phyloP scores from a whole-genome alignment of 2,113 vertebrate species.

The Turnix velox region DNA sequence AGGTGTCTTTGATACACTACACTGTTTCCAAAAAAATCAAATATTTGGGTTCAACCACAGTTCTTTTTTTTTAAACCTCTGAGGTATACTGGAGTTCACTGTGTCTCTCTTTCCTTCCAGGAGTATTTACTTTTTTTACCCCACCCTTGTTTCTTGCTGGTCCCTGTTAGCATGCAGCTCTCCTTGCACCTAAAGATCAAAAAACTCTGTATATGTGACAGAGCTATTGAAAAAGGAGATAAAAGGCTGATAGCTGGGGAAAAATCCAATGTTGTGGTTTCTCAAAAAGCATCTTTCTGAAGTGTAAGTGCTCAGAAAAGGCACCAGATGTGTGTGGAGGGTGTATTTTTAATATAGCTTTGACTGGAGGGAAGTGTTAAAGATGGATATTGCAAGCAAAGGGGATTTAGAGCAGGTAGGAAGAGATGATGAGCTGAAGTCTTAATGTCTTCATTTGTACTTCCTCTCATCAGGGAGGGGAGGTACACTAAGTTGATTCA shows the following conservation, averaged over 20 bases:
- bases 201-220: slow-evolving; percentile 18
- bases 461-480: not conserved
- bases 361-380: not conserved
- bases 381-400: not conserved
- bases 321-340: slow-evolving; percentile 21
- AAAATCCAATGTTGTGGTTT: slow-evolving; percentile 35
- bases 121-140: not conserved
- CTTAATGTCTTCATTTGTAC: not conserved
- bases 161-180: slow-evolving; percentile 21
- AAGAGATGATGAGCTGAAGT: not conserved
- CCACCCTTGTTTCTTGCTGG: slow-evolving; percentile 29
- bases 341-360: slow-evolving; percentile 15
- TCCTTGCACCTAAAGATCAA: slow-evolving; percentile 51
- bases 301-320: slow-evolving; percentile 21
- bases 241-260: slow-evolving; percentile 55
- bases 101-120: slow-evolving; percentile 41
- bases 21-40: slow-evolving; percentile 40
- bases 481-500: not conserved
- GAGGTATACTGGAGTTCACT: not conserved
- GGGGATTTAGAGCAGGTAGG: not conserved
- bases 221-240: slow-evolving; percentile 34
- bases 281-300: slow-evolving; percentile 42
- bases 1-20: not conserved
- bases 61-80: slow-evolving; percentile 53
- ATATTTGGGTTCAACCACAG: slow-evolving; percentile 59